These are phyloP conservation scores for Chrysaora quinquecirrha DNA, from an alignment of 30 jellyfish, hydroid and myxozoan species.

Conservation along the genomic window DNA sequence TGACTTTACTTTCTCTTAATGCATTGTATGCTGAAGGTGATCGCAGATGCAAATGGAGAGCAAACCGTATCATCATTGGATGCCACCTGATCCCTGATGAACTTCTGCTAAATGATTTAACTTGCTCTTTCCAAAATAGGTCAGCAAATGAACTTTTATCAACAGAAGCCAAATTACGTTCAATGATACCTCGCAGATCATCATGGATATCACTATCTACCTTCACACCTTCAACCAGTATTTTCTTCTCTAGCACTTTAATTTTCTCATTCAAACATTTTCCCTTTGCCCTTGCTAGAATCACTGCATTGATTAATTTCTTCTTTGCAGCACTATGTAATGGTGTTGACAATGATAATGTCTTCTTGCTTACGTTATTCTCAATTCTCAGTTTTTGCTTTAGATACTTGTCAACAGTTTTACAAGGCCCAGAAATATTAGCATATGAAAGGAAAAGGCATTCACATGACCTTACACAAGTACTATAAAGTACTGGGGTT, in stretches of 20 bases:
- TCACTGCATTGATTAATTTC: constrained; percentile 32
- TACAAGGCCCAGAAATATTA: constrained; percentile 24
- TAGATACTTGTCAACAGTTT: constrained; percentile 9
- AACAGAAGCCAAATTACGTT: neutral
- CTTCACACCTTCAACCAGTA: constrained; percentile 19
- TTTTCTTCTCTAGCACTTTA: constrained; percentile 1
- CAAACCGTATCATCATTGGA: constrained; percentile 56
- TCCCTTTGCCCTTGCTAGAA: constrained; percentile 31
- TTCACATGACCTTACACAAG: constrained; percentile 38
- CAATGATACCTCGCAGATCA: constrained; percentile 7
- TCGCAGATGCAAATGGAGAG: constrained; percentile 45
- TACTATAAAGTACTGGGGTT: constrained; percentile 28
- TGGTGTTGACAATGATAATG: constrained; percentile 37
- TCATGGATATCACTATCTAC: constrained; percentile 15
- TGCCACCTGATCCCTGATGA: constrained; percentile 5
- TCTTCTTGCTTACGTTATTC: constrained; percentile 16
- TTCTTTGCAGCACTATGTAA: constrained; percentile 40
- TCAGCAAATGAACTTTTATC: constrained; percentile 11
- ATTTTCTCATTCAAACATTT: constrained; percentile 27
- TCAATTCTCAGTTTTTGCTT: constrained; percentile 16
- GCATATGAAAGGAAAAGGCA: constrained; percentile 32
- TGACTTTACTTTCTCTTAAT: constrained; percentile 40
- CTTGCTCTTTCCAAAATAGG: constrained; percentile 53
- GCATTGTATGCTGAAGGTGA: constrained; percentile 63
- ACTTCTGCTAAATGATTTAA: constrained; percentile 25